Percentiles rank a stretch among this genome's conserved stretches.
phyloP scores from a whole-genome alignment of 2,797 vertebrate species.

The Strix occidentalis region DNA sequence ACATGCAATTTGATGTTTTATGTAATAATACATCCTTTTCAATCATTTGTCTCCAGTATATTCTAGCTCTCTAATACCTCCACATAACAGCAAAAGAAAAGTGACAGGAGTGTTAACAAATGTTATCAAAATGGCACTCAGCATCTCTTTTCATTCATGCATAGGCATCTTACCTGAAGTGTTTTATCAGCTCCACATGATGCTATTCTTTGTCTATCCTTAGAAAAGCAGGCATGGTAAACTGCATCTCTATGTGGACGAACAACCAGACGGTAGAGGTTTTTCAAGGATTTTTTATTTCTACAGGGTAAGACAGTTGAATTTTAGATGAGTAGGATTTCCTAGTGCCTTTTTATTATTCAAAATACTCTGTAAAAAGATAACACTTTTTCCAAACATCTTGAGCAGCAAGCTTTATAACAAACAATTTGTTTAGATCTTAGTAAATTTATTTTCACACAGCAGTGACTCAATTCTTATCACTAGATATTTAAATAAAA shows the following conservation, averaged over 20 bases:
- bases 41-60: background rate
- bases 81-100: background rate
- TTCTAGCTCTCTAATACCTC: background rate
- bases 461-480: background rate
- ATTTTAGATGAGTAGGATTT: background rate
- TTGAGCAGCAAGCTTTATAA: background rate
- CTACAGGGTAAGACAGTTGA: slow-evolving; percentile 70
- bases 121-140: background rate
- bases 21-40: background rate
- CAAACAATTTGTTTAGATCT: background rate
- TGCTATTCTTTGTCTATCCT: slow-evolving; percentile 87
- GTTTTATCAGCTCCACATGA: slow-evolving; percentile 91
- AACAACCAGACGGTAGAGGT: slow-evolving; percentile 88
- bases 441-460: background rate
- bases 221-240: slow-evolving; percentile 93
- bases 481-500: background rate
- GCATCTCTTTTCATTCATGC: background rate
- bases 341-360: background rate
- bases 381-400: background rate
- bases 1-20: background rate
- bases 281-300: slow-evolving; percentile 88
- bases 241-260: slow-evolving; percentile 91
- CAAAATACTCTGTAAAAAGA: background rate
- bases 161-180: slow-evolving; percentile 81
- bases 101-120: background rate